Conservation (phyloP, 2,113 vertebrate genomes). For the Octodon degus region DNA sequence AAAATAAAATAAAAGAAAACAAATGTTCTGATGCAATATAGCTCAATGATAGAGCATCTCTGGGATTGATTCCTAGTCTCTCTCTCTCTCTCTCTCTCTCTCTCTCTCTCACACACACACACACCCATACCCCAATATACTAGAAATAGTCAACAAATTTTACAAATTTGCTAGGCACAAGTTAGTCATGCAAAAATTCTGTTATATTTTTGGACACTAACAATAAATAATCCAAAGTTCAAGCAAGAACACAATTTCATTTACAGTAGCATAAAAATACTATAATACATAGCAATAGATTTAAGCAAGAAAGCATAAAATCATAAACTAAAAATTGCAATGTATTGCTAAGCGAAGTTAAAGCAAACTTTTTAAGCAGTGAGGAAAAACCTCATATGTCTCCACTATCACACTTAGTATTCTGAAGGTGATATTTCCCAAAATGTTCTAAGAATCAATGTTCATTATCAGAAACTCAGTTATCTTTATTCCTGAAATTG, state of each 20-base stretch:
- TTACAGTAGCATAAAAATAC: neutral
- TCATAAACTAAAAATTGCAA: neutral
- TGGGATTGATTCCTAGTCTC: neutral
- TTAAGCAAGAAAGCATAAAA: neutral
- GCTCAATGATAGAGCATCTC: neutral
- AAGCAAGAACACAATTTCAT: neutral
- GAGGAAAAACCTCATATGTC: neutral
- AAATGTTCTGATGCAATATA: neutral
- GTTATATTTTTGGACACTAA: neutral
- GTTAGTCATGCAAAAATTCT: neutral
- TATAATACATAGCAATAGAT: neutral
- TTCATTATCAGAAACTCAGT: neutral
- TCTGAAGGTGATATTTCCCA: neutral
- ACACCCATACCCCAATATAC: neutral
- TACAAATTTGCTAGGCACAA: neutral
- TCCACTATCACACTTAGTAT: neutral
- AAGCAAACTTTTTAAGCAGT: neutral
- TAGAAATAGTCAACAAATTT: neutral
- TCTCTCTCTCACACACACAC: no score
- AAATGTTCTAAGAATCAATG: neutral
- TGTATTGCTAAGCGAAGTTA: neutral
- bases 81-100: no score
- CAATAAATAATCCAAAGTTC: neutral
- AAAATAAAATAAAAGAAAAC: neutral
- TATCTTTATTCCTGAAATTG: slow-evolving; percentile 18